Base-by-base conservation (phyloP, 2,888 invertebrate species). In the Magallana nippona region DNA sequence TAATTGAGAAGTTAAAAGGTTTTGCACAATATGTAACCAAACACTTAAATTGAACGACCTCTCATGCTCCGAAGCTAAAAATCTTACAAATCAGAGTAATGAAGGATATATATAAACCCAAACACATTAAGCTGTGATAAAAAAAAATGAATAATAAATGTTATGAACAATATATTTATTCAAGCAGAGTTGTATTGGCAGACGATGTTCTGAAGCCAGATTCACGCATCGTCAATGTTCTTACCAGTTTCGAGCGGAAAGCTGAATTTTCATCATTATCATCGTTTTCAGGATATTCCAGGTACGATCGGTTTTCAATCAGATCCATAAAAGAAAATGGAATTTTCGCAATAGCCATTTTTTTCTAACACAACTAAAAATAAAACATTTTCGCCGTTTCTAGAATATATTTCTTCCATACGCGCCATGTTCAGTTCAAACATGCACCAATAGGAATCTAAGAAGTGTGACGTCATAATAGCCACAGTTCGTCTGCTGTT, bases 371-470 rank as follows among this genome's bases (percentile, higher is more conserved):
- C 78, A 10, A 86, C 85, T 56, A 84, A 44, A 58, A 86, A 62
- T 44, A 86, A 55, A 62, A 85, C 60, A 77, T 82, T 44, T 27
- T 80, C 32, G 15, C 83, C 82, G 56, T 83, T 79, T n/a, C 87
- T 82, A 1, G 83, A 84, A n/a, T 83, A 82, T 2, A 87, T 81
- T 79, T 84, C 82, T 60, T 87, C 87, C 85, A 86, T 82, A 15
- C 81, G 60, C 5, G 89, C 88, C 71, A 86, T 87, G 13, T 86
- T 84, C 15, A 90, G 85, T 83, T 89, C 90, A 81, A 84, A 88
- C 85, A 87, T 86, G 82, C 89, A 89, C 82, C 83, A 89, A 32
- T 86, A 81, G 19, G 88, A 88, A 10, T 82, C 27, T 11, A 88
- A n/a, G 78, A 87, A 90, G 32, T 58, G 58, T 32, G 44, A 55